phyloP scores from a whole-genome alignment of 2,888 invertebrate genomes.

The Drosophila neotestacea region DNA sequence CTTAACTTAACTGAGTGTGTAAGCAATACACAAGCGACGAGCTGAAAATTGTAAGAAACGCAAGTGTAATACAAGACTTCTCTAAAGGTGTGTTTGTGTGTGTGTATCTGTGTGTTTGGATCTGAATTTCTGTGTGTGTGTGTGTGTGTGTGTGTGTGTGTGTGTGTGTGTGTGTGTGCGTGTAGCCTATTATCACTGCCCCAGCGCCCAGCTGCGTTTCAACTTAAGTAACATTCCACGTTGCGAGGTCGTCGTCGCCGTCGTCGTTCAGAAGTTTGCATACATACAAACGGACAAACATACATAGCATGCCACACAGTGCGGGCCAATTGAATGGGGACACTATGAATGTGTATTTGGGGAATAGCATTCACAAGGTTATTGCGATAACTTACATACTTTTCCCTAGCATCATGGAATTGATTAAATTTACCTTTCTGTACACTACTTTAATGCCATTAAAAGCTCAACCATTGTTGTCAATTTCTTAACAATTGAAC shows the following conservation, averaged over 20 bases:
- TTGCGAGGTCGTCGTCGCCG: constrained; percentile 50
- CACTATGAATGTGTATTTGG: constrained; percentile 34
- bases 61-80: constrained; percentile 57
- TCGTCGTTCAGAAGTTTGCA: constrained; percentile 35
- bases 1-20: constrained; percentile 77
- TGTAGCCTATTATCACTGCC: constrained; percentile 64
- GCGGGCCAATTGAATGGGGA: constrained; percentile 50
- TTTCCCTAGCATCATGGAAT: constrained; percentile 5
- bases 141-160: constrained; percentile 14
- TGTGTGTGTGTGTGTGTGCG: constrained; percentile 6
- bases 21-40: constrained; percentile 68
- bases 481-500: neutral
- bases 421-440: constrained; percentile 9
- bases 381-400: constrained; percentile 25
- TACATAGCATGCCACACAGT: constrained; percentile 33
- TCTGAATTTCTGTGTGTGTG: neutral
- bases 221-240: constrained; percentile 74
- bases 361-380: constrained; percentile 29
- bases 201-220: constrained; percentile 70
- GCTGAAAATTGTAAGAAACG: constrained; percentile 65
- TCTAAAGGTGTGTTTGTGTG: neutral
- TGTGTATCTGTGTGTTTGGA: neutral
- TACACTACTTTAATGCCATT: neutral
- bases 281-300: constrained; percentile 31
- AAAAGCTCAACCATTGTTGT: neutral